phyloP scores from a whole-genome alignment of 2,113 vertebrate species.

The Ctenomys sociabilis region DNA sequence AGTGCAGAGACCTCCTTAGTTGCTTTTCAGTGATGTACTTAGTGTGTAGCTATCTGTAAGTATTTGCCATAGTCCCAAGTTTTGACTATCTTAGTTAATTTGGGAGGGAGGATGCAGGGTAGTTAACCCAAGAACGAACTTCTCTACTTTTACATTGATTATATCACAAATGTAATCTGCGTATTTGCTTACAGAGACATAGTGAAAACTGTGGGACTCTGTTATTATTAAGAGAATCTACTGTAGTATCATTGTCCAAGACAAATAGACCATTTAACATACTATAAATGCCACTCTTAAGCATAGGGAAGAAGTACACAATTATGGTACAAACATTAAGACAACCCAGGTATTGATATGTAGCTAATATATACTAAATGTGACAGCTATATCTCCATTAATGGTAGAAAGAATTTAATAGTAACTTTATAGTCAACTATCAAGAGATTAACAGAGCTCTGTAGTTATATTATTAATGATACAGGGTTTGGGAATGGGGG shows the following conservation, averaged over 20 bases:
- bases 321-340: not conserved
- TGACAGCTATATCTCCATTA: not conserved
- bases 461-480: not conserved
- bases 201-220: not conserved
- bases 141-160: not conserved
- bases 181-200: not conserved
- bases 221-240: not conserved
- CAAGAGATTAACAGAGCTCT: not conserved
- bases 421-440: not conserved
- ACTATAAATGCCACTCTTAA: not conserved
- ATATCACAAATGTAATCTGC: not conserved
- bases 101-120: not conserved
- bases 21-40: not conserved
- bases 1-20: not conserved
- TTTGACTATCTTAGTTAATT: not conserved
- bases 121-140: not conserved
- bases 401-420: not conserved
- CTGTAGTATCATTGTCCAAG: not conserved
- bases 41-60: not conserved
- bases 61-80: not conserved
- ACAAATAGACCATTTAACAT: not conserved
- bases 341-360: not conserved
- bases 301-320: not conserved
- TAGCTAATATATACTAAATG: too few species aligned
- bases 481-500: not conserved